Base-by-base conservation (phyloP, 1,140 invertebrate species). In the Calliphora vicina region DNA sequence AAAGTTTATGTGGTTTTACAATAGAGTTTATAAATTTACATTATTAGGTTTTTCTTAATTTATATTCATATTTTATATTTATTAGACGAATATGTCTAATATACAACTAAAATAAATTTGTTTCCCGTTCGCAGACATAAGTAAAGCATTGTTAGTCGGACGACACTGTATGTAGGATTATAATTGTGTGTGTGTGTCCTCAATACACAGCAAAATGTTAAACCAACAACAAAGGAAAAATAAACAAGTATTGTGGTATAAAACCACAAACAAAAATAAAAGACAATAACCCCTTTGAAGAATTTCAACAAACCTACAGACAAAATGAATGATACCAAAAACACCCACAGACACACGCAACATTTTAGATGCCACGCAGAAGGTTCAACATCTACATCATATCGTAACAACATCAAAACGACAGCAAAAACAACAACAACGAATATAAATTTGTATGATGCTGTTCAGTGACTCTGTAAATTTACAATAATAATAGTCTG, bases 231-330 rank as follows among this genome's bases (percentile, higher is more conserved):
- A 43, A 76, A 74, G 29, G 15, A 23, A 35, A 23, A 25, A 74
- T 10, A 76, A 43, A 76, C 27, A 35, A 76, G 26, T 35, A 76
- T 76, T 43, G 73, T 76, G 26, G 26, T 35, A 76, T 76, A 8
- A 43, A 76, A 76, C 73, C 27, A 29, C 27, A 76, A 35, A 43
- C 27, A 76, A 67, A 67, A 67, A 67, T 10, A 67, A 20, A 67
- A 67, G n/a, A 67, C 61, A 67, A 67, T 50, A 67, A 23, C 61
- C 61, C 35, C 61, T 67, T 67, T 67, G 61, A 67, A 67, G 61
- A 23, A 67, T 23, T 5, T 10, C 4, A 6, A 15, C n/a, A 67
- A 10, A 67, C 61, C 23, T 20, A 67, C 9, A 67, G 10, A 67
- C 61, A 20, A 23, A 67, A n/a, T n/a, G 61, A 25, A 23, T n/a